Evolutionary conservation across 2,113 vertebrate species (phyloP), one percentile per base, ranked within the genome.

Genomic region (Ophthalmolycus amberensis): DNA sequence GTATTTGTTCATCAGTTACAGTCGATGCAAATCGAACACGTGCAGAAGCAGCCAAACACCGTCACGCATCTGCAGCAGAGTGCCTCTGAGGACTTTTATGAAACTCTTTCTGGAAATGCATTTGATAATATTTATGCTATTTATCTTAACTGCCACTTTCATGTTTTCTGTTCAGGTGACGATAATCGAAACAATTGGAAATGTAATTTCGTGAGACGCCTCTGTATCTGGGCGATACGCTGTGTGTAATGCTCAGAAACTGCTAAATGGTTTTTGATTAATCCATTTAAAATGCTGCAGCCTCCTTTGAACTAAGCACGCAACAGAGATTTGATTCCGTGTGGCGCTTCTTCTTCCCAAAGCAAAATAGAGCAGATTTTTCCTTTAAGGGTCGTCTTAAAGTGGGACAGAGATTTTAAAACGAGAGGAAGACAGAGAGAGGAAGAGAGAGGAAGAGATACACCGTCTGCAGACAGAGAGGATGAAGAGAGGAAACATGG

Each of bases 261-360:
- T 68, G 74, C 80, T 71, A 80, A 90, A 91, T 81, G 74, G 86
- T 79, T 88, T 91, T 86, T 88, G 73, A 90, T 92, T 77, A 86
- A 92, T 88, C 76, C 75, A 79, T 81, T 89, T 86, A 86, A 85
- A 90, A 89, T 71, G 69, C 62, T 34, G 34, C 79, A 79, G 76
- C 68, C 74, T 84, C 71, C 80, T 92, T 92, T 93, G 87, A 94
- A 88, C 85, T 83, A 37, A 10, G 20, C 54, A 72, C 1, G 60
- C 66, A 88, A 77, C 72, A 77, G 63, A 86, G 87, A 86, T 89
- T 88, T 85, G 67, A 91, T 82, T 85, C 82, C 5, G 66, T 63
- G 44, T 79, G 54, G 71, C 50, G 64, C 37, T 60, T 32, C 48
- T 63, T 67, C 59, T 63, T 54, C 15, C 10, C 22, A 42, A 67